A percentile compares a stretch with the other conserved stretches of the same genome.
Conservation (phyloP, 1,140 invertebrate genomes). For the Mercenaria mercenaria region DNA sequence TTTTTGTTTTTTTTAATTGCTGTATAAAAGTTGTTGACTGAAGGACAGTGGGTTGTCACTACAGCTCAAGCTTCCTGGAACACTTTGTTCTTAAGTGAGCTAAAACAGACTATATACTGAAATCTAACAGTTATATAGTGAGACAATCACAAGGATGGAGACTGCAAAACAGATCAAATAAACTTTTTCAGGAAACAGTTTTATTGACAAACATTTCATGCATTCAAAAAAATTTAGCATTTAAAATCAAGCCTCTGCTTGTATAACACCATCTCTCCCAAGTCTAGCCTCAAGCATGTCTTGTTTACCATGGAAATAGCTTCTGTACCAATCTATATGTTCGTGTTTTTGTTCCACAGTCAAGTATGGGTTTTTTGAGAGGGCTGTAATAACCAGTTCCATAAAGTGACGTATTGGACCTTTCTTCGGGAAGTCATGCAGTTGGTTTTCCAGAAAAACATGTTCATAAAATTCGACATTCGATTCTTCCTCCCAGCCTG, state of each 20-base stretch:
- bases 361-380: slow-evolving; percentile 97
- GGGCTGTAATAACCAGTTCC: slow-evolving; percentile 97
- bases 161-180: no score
- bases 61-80: no score
- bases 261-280: slow-evolving; percentile 67
- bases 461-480: slow-evolving; percentile 88
- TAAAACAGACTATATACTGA: no score
- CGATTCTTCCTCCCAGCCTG: slow-evolving; percentile 91
- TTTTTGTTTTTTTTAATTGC: no score
- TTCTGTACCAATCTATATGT: slow-evolving; percentile 96
- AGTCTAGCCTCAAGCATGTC: slow-evolving; percentile 89
- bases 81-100: no score
- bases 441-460: slow-evolving; percentile 95
- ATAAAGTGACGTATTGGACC: slow-evolving; percentile 98
- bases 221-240: no score
- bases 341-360: slow-evolving; percentile 94
- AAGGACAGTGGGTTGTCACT: no score
- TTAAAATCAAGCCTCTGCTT: neutral
- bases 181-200: no score
- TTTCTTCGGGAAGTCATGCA: slow-evolving; percentile 93
- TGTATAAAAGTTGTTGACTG: no score
- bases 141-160: no score
- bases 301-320: slow-evolving; percentile 95
- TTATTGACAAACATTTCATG: no score
- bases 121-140: no score